Base-by-base conservation (phyloP, 2,113 vertebrate species). In the Pomatostomus ruficeps region DNA sequence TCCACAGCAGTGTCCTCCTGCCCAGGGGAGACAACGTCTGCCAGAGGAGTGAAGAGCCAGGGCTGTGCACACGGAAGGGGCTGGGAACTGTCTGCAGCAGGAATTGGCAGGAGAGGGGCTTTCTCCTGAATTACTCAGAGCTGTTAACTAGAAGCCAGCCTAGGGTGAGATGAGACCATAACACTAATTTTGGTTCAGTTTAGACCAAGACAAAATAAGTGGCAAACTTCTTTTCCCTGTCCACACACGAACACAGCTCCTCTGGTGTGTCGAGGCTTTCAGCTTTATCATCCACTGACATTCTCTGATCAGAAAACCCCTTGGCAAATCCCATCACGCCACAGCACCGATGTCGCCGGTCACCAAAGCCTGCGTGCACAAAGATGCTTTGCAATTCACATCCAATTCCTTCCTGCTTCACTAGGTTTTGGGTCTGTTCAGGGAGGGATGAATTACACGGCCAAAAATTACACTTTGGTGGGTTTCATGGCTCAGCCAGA, bases 321-420 rank as follows among this genome's bases (percentile, higher is more conserved):
- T 46, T 57, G 33, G 43, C 11, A 83, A 83, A 77, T 59, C 33
- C 88, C 24, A 20, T 66, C 54, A 19, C 12, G 17, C 57, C 25
- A 2, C 35, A 46, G 10, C 35, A n/a, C 0, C 0, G n/a, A 2
- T 54, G 21, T 43, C 54, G 24, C 26, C 25, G 16, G 11, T 58
- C 4, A 0, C 35, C 11, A 3, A 88, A 83, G 55, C 33, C 74
- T 19, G 42, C 4, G 2, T 58, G 51, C 31, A 48, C 29, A 48
- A 26, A 67, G 58, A 28, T 35, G 35, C 49, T 85, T 75, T 5
- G 3, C 52, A 87, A 22, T 57, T 75, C 49, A 85, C 29, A n/a
- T 68, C 42, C 49, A 65, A 3, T 72, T 45, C 31, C 43, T 35
- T 87, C 57, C 61, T 59, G 5, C 36, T 62, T 94, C 62, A 42